These are phyloP conservation scores for Ips nitidus DNA, from an alignment of 1,140 invertebrate genomes.

Conservation along the genomic window DNA sequence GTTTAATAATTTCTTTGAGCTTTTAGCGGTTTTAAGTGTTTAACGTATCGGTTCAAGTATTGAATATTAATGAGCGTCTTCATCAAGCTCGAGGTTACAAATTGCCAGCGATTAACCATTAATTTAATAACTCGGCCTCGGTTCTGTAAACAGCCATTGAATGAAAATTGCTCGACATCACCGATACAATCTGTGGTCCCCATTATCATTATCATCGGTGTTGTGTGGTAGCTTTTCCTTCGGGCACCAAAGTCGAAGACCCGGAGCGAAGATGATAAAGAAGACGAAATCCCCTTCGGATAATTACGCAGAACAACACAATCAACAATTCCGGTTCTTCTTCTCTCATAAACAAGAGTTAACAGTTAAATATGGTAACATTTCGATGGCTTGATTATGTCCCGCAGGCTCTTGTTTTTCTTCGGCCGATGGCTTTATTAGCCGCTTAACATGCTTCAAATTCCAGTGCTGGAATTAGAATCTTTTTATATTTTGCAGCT, in stretches of 20 bases:
- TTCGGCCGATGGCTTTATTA: conserved; percentile 23
- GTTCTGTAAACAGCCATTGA: conserved; percentile 12
- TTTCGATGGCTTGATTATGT: conserved; percentile 31
- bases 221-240: too few species aligned
- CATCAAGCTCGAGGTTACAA: conserved; percentile 16
- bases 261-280: too few species aligned
- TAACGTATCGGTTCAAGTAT: conserved; percentile 5
- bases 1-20: conserved; percentile 14
- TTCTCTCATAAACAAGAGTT: conserved; percentile 24
- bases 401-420: conserved; percentile 17
- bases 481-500: too few species aligned
- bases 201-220: neutral
- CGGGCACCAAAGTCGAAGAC: too few species aligned
- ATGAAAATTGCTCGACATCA: neutral
- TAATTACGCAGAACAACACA: conserved; percentile 26
- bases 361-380: conserved; percentile 31
- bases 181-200: neutral
- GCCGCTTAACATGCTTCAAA: conserved; percentile 4
- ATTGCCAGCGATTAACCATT: conserved; percentile 23
- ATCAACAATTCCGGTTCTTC: conserved; percentile 20
- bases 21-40: conserved; percentile 21
- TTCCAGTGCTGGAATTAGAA: neutral
- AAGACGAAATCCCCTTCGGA: neutral
- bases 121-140: conserved; percentile 16
- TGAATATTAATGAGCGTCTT: conserved; percentile 25